A percentile compares a stretch with the other conserved stretches of the same genome.
Conservation (phyloP, 2,797 vertebrate species). For the Cossypha heuglini region DNA sequence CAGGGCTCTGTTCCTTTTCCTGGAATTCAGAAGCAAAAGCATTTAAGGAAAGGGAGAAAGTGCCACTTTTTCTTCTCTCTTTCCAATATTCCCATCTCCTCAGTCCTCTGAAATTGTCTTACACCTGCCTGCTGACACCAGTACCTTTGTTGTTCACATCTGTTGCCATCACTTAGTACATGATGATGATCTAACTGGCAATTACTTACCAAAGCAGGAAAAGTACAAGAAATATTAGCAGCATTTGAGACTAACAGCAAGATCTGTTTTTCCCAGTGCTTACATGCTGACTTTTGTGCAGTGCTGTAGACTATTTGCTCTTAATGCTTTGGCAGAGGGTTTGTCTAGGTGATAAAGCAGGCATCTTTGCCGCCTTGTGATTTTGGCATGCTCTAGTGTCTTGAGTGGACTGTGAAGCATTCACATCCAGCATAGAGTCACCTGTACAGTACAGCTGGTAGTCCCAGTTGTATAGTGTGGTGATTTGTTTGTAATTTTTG, state of each 20-base stretch:
- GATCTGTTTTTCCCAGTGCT: background rate
- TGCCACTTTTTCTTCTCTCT: background rate
- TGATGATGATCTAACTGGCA: background rate
- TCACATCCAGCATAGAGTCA: background rate
- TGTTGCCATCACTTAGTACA: background rate
- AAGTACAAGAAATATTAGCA: background rate
- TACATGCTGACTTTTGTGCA: background rate
- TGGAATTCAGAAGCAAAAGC: background rate
- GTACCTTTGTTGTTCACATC: background rate
- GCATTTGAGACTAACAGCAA: background rate
- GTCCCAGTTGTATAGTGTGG: background rate
- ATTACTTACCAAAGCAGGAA: background rate
- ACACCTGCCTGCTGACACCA: background rate
- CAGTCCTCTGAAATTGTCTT: background rate
- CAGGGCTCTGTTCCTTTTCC: background rate
- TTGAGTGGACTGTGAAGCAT: background rate
- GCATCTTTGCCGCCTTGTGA: background rate
- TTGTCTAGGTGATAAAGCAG: background rate
- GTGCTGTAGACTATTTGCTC: background rate
- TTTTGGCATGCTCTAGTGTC: background rate
- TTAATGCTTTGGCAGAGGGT: background rate
- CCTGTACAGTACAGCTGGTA: background rate
- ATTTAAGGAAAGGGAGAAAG: background rate
- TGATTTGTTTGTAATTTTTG: background rate
- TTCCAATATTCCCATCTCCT: background rate